Base-by-base conservation (phyloP, 2,888 invertebrate species). In the Oscheius myriophilus region DNA sequence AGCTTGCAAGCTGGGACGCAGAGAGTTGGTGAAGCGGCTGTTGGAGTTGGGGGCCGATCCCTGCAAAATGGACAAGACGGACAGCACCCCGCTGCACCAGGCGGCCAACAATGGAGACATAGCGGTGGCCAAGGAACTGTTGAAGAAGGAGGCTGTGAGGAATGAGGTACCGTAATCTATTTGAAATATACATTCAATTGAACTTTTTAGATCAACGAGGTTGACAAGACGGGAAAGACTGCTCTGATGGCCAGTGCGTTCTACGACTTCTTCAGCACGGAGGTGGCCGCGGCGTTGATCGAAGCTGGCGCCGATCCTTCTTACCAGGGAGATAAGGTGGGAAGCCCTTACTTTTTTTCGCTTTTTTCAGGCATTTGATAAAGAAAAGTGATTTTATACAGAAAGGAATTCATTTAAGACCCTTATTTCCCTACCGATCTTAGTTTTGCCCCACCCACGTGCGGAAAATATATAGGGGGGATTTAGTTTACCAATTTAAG, bases 71-170 rank as follows among this genome's bases (percentile, higher is more conserved):
- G 78, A 81, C 67, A 67, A 67, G 18, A 66, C 53, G 18, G 75
- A 76, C 12, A 46, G 75, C 12, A 75, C 75, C 33, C 75, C 78
- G 23, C 72, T 84, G 21, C 79, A 80, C 54, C 71, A 71, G 39
- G 80, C 82, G 0, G 78, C 75, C 25, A 57, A 61, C 12, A 73
- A 73, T 41, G 43, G 67, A 26, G 73, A 77, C 39, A 9, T 64
- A 49, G 41, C 25, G 9, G 69, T 73, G 63, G 66, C 76, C 33
- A 25, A 62, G 42, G 25, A 62, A 23, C 69, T 80, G 39, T 69
- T 82, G 58, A 67, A 54, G 2, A 59, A 70, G 18, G 51, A 69
- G 21, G 42, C 66, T 41, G 54, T 76, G 21, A 58, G 26, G 52
- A 54, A 63, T 11, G 66, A 66, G 62, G 68, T 68, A 26, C 33